phyloP scores from a whole-genome alignment of 2,888 invertebrate species.

The Litoditis marina region DNA sequence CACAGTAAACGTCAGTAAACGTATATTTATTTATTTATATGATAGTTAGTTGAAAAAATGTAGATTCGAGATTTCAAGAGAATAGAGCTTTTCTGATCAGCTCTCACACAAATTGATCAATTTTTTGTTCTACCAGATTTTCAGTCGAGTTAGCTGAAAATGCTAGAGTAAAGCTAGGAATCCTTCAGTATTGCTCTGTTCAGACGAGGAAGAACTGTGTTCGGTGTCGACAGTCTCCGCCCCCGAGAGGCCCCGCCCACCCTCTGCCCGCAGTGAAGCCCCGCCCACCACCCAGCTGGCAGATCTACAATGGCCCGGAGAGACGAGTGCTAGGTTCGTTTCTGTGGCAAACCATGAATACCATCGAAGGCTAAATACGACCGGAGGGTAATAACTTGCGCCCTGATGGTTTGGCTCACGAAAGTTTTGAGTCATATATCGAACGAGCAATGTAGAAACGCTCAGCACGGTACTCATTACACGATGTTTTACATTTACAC shows the following conservation, averaged over 20 bases:
- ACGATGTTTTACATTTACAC: no score
- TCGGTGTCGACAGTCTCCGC: neutral
- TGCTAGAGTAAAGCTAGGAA: neutral
- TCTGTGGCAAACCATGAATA: neutral
- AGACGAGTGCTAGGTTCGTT: slow-evolving; percentile 8
- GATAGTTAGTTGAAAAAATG: no score
- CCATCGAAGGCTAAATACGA: no score
- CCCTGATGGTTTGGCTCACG: no score
- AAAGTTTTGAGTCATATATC: no score
- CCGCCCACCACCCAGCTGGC: slow-evolving; percentile 18
- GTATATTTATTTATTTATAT: neutral
- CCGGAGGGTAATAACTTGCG: no score
- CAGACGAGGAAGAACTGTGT: slow-evolving; percentile 29
- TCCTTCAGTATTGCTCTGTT: neutral
- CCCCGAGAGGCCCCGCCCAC: slow-evolving; percentile 38
- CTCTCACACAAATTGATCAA: neutral
- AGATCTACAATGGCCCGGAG: slow-evolving; percentile 35
- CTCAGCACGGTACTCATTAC: no score
- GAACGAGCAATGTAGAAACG: no score
- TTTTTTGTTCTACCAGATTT: neutral
- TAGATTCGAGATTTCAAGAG: no score
- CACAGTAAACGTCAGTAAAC: neutral
- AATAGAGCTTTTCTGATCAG: neutral
- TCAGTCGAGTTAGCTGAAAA: neutral
- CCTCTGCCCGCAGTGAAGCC: slow-evolving; percentile 34